These are phyloP conservation scores for Procambarus virginalis DNA, from an alignment of 1,140 invertebrate species.

Conservation along the genomic window DNA sequence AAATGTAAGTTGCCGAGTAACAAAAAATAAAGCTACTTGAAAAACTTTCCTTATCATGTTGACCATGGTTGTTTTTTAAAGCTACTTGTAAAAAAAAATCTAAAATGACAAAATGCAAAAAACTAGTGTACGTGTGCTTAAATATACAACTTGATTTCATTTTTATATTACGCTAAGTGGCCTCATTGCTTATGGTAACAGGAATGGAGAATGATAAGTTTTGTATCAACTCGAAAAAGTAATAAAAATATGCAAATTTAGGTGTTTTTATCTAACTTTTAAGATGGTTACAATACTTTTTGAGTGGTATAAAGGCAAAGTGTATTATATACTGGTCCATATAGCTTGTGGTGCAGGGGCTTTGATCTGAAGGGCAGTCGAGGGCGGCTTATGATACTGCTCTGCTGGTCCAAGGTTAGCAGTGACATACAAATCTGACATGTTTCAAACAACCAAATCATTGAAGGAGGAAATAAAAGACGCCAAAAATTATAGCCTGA, in stretches of 20 bases:
- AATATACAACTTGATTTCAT: conserved; percentile 55
- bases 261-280: neutral
- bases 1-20: conserved; percentile 61
- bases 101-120: conserved; percentile 66
- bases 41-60: conserved; percentile 61
- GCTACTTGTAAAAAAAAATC: conserved; percentile 52
- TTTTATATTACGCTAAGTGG: conserved; percentile 56
- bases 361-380: too few species aligned
- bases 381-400: too few species aligned
- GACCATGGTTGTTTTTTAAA: conserved; percentile 53
- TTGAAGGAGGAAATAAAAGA: too few species aligned
- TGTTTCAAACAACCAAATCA: too few species aligned
- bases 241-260: conserved; percentile 69
- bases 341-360: too few species aligned
- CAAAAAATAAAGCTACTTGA: conserved; percentile 56
- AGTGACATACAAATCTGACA: too few species aligned
- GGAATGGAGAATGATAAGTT: conserved; percentile 62
- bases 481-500: too few species aligned
- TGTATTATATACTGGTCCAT: too few species aligned
- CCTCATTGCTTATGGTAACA: conserved; percentile 65
- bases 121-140: conserved; percentile 63
- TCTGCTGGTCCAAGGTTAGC: too few species aligned
- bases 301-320: too few species aligned
- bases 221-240: conserved; percentile 65
- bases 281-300: too few species aligned